Conservation (phyloP, 2,797 vertebrate species). For the Tachyglossus aculeatus region DNA sequence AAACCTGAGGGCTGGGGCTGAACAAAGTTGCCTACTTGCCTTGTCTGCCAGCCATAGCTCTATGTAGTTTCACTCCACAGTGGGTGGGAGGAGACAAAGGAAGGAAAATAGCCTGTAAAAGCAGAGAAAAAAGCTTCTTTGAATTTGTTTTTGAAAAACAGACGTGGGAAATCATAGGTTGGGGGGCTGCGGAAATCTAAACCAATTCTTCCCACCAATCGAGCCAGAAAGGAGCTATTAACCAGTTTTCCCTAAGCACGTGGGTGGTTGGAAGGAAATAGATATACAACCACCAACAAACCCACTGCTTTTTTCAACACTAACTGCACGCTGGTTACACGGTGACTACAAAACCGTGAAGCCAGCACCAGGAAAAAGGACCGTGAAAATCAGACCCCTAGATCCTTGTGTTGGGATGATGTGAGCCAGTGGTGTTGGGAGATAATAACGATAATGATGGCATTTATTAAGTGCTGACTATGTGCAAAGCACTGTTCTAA, state of each 20-base stretch:
- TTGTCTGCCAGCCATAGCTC: no score
- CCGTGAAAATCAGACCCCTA: neutral
- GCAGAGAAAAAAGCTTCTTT: neutral
- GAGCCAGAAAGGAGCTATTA: conserved; percentile 36
- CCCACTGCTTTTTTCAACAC: no score
- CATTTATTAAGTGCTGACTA: no score
- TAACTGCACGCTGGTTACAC: no score
- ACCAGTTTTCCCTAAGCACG: conserved; percentile 28
- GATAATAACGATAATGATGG: no score
- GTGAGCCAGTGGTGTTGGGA: no score
- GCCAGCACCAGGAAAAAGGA: neutral
- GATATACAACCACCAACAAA: conserved; percentile 5
- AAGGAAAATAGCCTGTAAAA: no score
- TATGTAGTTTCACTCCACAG: no score
- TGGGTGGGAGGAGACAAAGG: neutral
- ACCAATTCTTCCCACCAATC: neutral
- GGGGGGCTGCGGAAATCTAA: conserved; percentile 15
- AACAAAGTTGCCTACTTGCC: no score
- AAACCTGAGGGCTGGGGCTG: no score
- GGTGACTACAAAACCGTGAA: no score
- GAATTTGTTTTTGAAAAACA: conserved; percentile 6
- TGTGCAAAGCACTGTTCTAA: no score
- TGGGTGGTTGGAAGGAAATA: conserved; percentile 27
- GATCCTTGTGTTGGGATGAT: conserved; percentile 9
- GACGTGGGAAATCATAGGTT: conserved; percentile 14